Percentiles rank a stretch among this genome's conserved stretches.
Evolutionary conservation across 2,888 invertebrate genomes (phyloP).

Genomic region (Dione juno): DNA sequence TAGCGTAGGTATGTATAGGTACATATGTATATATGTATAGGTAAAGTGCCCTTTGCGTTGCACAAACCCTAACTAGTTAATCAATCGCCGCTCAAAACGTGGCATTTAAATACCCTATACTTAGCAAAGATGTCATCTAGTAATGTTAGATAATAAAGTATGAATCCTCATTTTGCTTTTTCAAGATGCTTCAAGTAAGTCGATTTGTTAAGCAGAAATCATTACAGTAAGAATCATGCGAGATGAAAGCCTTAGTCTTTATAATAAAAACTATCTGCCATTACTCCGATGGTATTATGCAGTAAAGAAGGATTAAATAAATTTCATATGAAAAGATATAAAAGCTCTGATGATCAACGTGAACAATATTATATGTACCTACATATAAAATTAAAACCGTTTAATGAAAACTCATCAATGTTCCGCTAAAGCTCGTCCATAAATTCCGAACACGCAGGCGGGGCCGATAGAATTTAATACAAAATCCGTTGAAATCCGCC

Average conservation of each 20-base stretch:
- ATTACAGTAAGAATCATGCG: conserved; percentile 28
- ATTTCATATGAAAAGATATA: conserved; percentile 27
- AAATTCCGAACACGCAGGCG: conserved; percentile 67
- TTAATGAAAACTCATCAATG: conserved; percentile 61
- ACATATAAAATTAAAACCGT: conserved; percentile 49
- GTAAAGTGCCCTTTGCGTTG: conserved; percentile 22
- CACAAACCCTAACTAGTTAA: conserved; percentile 21
- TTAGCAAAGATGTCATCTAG: conserved; percentile 20
- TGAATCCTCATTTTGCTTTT: conserved; percentile 22
- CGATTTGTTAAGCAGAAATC: conserved; percentile 26
- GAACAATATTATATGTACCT: conserved; percentile 37
- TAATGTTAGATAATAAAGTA: conserved; percentile 14
- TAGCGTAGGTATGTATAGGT: conserved; percentile 26
- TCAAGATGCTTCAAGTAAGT: conserved; percentile 4
- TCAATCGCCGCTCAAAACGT: conserved; percentile 19
- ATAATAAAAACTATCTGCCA: conserved; percentile 24
- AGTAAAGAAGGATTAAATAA: conserved; percentile 32
- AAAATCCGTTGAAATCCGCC: conserved; percentile 71
- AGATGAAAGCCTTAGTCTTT: not conserved
- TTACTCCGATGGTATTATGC: conserved; percentile 43
- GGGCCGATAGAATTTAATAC: conserved; percentile 79
- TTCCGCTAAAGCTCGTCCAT: conserved; percentile 60
- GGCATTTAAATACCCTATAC: conserved; percentile 22
- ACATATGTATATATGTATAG: conserved; percentile 6
- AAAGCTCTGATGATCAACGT: conserved; percentile 36